These are phyloP conservation scores for Zaprionus obscuricornis DNA, from an alignment of 2,888 invertebrate species.

Conservation along the genomic window DNA sequence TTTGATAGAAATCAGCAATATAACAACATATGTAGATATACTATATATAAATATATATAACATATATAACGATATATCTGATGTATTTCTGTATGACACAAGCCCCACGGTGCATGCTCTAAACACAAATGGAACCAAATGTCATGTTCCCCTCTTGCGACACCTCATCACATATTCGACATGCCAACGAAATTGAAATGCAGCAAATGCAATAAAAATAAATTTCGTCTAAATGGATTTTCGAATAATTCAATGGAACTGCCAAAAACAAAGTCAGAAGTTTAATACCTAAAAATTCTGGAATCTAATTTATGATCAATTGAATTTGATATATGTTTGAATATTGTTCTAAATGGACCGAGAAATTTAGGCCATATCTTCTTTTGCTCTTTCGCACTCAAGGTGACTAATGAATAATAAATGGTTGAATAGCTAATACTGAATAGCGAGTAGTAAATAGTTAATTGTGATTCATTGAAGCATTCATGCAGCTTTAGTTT, in stretches of 20 bases:
- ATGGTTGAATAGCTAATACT: too few relatives aligned
- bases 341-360: not conserved
- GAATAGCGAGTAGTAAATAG: conserved; percentile 40
- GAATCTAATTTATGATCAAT: conserved; percentile 5
- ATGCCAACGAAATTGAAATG: conserved; percentile 41
- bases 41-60: not conserved
- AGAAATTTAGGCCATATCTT: too few relatives aligned
- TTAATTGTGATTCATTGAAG: conserved; percentile 46
- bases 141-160: conserved; percentile 25
- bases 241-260: conserved; percentile 21
- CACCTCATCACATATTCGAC: conserved; percentile 16
- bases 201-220: conserved; percentile 17
- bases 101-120: conserved; percentile 5
- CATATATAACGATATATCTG: conserved; percentile 5
- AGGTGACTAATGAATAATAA: too few relatives aligned
- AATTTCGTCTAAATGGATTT: conserved; percentile 33
- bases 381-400: too few relatives aligned
- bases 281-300: not conserved
- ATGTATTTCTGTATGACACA: not conserved
- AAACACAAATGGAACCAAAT: conserved; percentile 11
- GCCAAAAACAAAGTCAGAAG: conserved; percentile 25
- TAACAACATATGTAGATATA: too few relatives aligned
- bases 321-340: conserved; percentile 2
- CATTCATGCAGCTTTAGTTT: conserved; percentile 33
- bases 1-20: conserved; percentile 28